These are phyloP conservation scores for Ophonus ardosiacus DNA, from an alignment of 2,888 invertebrate species.

Conservation along the genomic window DNA sequence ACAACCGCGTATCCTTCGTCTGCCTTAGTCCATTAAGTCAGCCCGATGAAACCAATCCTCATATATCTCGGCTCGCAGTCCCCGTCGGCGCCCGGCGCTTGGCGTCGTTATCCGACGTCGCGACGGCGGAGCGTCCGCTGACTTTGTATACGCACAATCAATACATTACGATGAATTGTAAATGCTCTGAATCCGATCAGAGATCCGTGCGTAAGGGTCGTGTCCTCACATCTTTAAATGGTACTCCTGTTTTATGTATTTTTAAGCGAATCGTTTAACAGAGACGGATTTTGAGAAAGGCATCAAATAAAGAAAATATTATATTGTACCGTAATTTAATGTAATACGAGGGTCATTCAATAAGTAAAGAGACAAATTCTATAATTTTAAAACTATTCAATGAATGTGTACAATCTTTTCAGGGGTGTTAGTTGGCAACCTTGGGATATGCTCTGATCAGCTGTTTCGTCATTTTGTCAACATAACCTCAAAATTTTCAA, in stretches of 20 bases:
- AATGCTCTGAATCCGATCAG: conserved; percentile 25
- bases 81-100: neutral
- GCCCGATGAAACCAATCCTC: conserved; percentile 55
- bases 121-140: conserved; percentile 6
- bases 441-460: too few relatives aligned
- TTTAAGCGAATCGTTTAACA: conserved; percentile 44
- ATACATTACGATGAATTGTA: conserved; percentile 60
- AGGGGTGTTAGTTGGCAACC: too few relatives aligned
- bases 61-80: conserved; percentile 45
- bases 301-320: too few relatives aligned
- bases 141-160: conserved; percentile 56
- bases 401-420: too few relatives aligned
- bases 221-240: conserved; percentile 17
- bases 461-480: too few relatives aligned
- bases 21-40: conserved; percentile 51
- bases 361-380: too few relatives aligned
- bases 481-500: too few relatives aligned
- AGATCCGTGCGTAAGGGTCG: conserved; percentile 20
- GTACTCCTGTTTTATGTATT: conserved; percentile 30
- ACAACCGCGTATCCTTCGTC: conserved; percentile 7
- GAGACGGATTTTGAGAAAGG: neutral
- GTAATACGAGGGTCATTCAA: too few relatives aligned
- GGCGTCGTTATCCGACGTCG: conserved; percentile 32
- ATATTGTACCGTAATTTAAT: too few relatives aligned
- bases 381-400: too few relatives aligned